phyloP scores from a whole-genome alignment of 2,888 invertebrate genomes.

The Ophion slaviceki region DNA sequence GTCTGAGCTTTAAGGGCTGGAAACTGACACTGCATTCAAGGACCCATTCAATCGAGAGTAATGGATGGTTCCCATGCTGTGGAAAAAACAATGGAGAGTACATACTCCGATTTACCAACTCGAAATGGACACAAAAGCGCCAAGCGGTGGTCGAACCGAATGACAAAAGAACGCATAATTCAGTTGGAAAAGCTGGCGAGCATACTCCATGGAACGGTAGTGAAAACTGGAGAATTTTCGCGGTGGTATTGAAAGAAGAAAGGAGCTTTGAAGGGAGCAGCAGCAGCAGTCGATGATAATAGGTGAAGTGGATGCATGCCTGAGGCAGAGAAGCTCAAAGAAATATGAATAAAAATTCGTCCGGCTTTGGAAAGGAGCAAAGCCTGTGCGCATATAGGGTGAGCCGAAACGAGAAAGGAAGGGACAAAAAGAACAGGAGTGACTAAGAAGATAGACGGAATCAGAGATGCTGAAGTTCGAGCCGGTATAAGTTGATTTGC shows the following conservation, averaged over 20 bases:
- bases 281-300: conserved; percentile 32
- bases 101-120: not conserved
- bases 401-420: conserved; percentile 5
- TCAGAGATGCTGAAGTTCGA: conserved; percentile 43
- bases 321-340: conserved; percentile 26
- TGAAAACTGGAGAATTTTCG: conserved; percentile 27
- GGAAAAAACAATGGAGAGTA: not conserved
- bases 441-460: conserved; percentile 22
- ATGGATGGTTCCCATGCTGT: not conserved
- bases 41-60: not conserved
- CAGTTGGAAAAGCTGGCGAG: conserved; percentile 7
- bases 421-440: conserved; percentile 14
- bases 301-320: conserved; percentile 14
- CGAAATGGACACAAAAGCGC: not conserved
- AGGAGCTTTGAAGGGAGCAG: conserved; percentile 23
- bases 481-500: conserved; percentile 67
- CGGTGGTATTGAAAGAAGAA: conserved; percentile 29
- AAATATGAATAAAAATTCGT: conserved; percentile 42
- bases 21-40: no score
- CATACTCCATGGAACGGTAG: conserved; percentile 16
- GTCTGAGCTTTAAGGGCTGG: no score
- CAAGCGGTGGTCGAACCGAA: not conserved
- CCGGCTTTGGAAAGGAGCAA: conserved; percentile 4
- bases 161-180: conserved; percentile 6
- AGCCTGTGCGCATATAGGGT: conserved; percentile 1